Evolutionary conservation across 2,797 vertebrate species (phyloP), one percentile per base, ranked within the genome.

Genomic region (Thripadectes ignobilis): DNA sequence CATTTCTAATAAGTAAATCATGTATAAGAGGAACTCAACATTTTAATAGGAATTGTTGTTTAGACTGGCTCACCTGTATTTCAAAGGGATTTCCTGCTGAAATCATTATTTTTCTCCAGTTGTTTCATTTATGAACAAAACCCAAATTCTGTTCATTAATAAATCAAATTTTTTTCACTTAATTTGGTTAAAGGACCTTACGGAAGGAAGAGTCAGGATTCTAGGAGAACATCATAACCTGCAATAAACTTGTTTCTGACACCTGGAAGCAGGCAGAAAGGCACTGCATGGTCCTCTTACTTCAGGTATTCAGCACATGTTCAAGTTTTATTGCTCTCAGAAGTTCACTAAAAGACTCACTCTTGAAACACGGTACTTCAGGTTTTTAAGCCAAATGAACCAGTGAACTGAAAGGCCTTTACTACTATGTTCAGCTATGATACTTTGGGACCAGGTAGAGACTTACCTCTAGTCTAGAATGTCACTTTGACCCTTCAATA

Each of bases 1-100:
- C 93, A 95, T 73, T 95, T 87, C 88, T 96, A 65, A 30, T 87
- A 96, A 94, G 96, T 93, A 96, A 97, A 97, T 94, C 26, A 84
- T 18, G 51, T 77, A 65, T 59, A 97, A 93, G 92, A 94, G 89
- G 94, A 98, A 97, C 87, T 88, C 77, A 89, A 95, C 7, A 0
- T 95, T 96, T 97, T 97, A 96, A 97, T 91, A 96, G 85, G 80
- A 82, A 87, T 89, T 91, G 65, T 97, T 97, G 74, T 97, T 98
- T 97, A 97, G 72, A 93, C 87, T 96, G 92, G 93, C 84, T 97
- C 95, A 96, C 75, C 75, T 97, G 22, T 74, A 92, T 95, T 87
- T 87, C 86, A 96, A 59, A 95, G 59, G 58, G 59, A 67, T 95
- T 97, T 97, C 86, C 81, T 96, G 75, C 20, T 69, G 41, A 97